A percentile compares a stretch with the other conserved stretches of the same genome.
Evolutionary conservation across 2,888 invertebrate species (phyloP).

Genomic region (Drosophila mimetica): DNA sequence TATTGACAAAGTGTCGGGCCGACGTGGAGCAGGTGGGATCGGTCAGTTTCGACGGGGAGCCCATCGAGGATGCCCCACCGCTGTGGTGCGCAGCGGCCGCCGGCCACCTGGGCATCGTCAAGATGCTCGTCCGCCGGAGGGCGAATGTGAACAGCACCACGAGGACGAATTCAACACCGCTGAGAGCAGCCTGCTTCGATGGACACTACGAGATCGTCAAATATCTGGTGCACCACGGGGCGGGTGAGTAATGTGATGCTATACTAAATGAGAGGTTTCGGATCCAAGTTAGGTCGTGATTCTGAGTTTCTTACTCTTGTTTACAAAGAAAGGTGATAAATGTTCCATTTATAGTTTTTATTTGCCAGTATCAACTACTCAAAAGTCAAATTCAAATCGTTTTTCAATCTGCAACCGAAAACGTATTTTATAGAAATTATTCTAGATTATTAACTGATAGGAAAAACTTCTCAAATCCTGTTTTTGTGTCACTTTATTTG

Average conservation of each 20-base stretch:
- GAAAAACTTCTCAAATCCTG: background rate
- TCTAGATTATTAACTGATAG: background rate
- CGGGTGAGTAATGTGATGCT: conserved; percentile 86
- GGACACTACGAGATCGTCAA: conserved; percentile 97
- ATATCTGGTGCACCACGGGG: conserved; percentile 95
- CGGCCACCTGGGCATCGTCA: conserved; percentile 94
- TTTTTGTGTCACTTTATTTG: background rate
- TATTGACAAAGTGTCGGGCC: conserved; percentile 95
- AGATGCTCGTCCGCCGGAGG: conserved; percentile 92
- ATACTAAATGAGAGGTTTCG: background rate
- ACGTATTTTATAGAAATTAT: no score
- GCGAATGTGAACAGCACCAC: conserved; percentile 98
- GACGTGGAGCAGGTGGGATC: conserved; percentile 96
- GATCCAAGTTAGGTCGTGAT: no score
- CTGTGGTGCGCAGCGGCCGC: conserved; percentile 99
- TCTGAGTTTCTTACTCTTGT: background rate
- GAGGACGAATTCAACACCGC: conserved; percentile 96
- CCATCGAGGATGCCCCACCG: conserved; percentile 97
- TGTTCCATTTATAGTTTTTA: background rate
- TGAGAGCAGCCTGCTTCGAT: conserved; percentile 98
- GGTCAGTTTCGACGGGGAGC: conserved; percentile 98
- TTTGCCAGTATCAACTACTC: no score
- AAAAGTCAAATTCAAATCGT: no score
- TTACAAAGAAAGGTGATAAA: background rate
- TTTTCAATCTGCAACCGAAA: no score